A percentile compares a stretch with the other conserved stretches of the same genome.
These are phyloP conservation scores for Yponomeuta plumbellus DNA, from an alignment of 2,888 invertebrate genomes.

Conservation along the genomic window DNA sequence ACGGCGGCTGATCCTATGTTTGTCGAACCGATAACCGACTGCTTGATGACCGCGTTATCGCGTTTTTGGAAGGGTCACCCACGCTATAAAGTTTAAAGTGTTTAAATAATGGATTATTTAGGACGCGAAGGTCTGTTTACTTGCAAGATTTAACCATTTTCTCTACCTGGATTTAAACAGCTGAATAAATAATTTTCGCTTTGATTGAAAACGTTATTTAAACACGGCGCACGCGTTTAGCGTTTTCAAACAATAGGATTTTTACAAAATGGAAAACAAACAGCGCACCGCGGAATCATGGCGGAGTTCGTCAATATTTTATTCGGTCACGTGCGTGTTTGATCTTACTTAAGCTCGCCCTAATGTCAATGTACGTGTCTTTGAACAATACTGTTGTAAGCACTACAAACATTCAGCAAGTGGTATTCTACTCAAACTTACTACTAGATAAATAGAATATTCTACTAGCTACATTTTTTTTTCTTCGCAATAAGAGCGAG, in stretches of 20 bases:
- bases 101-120: background rate
- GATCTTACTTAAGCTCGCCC: background rate
- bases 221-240: background rate
- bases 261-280: slow-evolving; percentile 14
- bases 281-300: background rate
- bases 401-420: too few species aligned
- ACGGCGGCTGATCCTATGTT: background rate
- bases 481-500: background rate
- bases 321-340: background rate
- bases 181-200: background rate
- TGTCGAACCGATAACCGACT: background rate
- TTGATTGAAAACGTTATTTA: slow-evolving; percentile 12
- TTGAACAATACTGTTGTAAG: background rate
- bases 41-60: background rate
- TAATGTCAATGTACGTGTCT: background rate
- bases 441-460: too few species aligned
- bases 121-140: too few species aligned
- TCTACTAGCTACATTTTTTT: background rate
- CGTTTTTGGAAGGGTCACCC: background rate
- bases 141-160: background rate
- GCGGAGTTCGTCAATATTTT: background rate
- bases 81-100: background rate
- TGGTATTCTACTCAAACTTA: too few species aligned
- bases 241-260: slow-evolving; percentile 8
- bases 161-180: background rate